phyloP scores from a whole-genome alignment of 2,113 vertebrate species.

The Chunga burmeisteri region DNA sequence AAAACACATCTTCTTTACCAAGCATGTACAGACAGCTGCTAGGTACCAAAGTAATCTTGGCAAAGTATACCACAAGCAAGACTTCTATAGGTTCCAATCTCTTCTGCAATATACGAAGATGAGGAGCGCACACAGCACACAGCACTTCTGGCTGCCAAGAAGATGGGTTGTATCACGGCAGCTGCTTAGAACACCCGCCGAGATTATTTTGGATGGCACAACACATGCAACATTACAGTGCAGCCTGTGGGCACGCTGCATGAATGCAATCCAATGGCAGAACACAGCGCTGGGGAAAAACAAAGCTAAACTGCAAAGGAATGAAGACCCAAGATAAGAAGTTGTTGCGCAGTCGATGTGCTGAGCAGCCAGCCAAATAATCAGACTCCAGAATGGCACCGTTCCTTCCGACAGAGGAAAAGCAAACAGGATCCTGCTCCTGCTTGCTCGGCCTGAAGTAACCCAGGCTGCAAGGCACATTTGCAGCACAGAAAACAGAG shows the following conservation, averaged over 20 bases:
- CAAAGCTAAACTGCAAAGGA: neutral
- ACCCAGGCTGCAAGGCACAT: neutral
- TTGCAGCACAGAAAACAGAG: neutral
- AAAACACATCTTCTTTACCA: neutral
- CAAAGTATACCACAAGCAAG: neutral
- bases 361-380: neutral
- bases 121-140: neutral
- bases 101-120: neutral
- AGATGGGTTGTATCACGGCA: neutral
- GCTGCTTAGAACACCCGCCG: neutral
- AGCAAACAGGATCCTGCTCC: neutral
- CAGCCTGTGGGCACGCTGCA: neutral
- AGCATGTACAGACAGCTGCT: neutral
- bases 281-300: neutral
- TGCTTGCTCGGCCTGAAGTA: neutral
- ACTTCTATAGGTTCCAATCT: neutral
- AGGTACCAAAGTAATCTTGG: neutral
- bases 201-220: neutral
- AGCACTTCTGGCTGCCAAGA: neutral
- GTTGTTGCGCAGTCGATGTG: fast-evolving
- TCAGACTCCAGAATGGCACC: neutral
- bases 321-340: neutral
- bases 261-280: neutral
- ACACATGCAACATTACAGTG: neutral
- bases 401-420: fast-evolving